Percentiles rank a stretch among this genome's conserved stretches.
These are phyloP conservation scores for Tachysurus vachellii DNA, from an alignment of 2,113 vertebrate species.

Conservation along the genomic window DNA sequence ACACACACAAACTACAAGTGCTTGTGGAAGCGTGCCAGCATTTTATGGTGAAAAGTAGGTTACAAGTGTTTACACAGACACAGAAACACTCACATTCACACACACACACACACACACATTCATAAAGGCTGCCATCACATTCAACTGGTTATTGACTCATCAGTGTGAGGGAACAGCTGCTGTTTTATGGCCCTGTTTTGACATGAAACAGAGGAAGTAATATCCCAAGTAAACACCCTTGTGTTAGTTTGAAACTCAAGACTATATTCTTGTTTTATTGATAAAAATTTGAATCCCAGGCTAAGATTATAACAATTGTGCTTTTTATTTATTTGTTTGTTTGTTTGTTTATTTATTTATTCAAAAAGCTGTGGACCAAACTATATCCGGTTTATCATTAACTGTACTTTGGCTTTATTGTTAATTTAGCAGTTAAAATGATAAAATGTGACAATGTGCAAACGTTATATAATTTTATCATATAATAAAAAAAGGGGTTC, in stretches of 20 bases:
- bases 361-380: not conserved
- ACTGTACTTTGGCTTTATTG: not conserved
- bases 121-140: constrained; percentile 18
- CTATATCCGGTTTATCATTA: not conserved
- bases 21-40: constrained; percentile 16
- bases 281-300: not conserved
- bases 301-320: not conserved
- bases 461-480: not conserved
- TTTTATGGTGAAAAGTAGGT: constrained; percentile 57
- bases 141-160: constrained; percentile 29
- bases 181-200: constrained; percentile 36
- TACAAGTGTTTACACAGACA: constrained; percentile 24
- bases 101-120: constrained; percentile 42
- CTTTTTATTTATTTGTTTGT: too few relatives aligned
- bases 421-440: not conserved
- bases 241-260: not conserved
- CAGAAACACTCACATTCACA: constrained; percentile 24
- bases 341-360: too few relatives aligned
- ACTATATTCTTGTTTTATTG: not conserved
- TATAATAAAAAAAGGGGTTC: not conserved
- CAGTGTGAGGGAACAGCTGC: not conserved
- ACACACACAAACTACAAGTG: not conserved
- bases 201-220: constrained; percentile 1
- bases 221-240: not conserved
- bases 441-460: not conserved